Conservation (phyloP, 1,140 invertebrate genomes). For the Panagrolaimus sp. region DNA sequence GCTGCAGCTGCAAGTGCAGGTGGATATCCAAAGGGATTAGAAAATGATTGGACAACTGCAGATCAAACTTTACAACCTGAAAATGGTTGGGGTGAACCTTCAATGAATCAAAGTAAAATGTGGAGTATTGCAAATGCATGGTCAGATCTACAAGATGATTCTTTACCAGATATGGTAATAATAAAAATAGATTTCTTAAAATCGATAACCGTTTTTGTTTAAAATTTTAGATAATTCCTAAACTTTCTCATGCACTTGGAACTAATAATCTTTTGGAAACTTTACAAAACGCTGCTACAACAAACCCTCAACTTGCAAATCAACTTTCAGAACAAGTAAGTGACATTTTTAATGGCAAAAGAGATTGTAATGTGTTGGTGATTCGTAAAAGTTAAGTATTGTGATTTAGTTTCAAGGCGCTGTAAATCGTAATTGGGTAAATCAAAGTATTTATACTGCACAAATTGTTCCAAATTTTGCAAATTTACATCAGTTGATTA, state of each 20-base stretch:
- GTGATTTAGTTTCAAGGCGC: background rate
- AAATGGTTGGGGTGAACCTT: background rate
- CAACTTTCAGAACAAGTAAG: slow-evolving; percentile 7
- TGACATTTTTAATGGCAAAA: background rate
- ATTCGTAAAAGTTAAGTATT: background rate
- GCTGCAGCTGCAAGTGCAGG: background rate
- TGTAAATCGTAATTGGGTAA: slow-evolving; percentile 11
- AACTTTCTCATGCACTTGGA: background rate
- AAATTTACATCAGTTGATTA: slow-evolving; percentile 14
- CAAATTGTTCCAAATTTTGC: slow-evolving; percentile 14
- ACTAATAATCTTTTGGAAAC: background rate
- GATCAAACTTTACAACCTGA: background rate
- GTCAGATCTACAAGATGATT: slow-evolving; percentile 1
- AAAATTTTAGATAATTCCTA: slow-evolving; percentile 4
- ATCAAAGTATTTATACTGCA: background rate
- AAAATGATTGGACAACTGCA: slow-evolving; percentile 18
- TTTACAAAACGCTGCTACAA: background rate
- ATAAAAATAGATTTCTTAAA: background rate
- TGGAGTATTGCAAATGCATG: slow-evolving; percentile 7
- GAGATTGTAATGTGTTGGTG: background rate
- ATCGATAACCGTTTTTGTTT: background rate
- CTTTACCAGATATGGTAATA: background rate
- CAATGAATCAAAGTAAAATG: background rate
- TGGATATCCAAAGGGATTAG: background rate
- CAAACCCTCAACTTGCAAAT: background rate